Conservation (phyloP, 2,113 vertebrate genomes). For the Gopherus flavomarginatus region DNA sequence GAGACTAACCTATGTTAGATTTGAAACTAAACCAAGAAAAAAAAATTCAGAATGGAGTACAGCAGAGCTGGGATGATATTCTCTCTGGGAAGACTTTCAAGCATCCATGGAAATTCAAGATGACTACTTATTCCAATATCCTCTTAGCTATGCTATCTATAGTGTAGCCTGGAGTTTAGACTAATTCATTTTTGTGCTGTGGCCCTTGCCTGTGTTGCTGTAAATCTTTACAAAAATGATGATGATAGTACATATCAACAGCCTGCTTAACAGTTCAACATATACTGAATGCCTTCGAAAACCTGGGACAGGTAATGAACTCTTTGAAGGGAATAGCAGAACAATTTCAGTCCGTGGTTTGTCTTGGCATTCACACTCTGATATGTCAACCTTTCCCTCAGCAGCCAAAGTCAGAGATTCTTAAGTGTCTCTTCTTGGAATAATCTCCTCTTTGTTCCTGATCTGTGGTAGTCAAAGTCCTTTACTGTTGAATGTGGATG, state of each 20-base stretch:
- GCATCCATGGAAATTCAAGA: neutral
- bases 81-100: neutral
- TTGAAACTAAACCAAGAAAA: neutral
- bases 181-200: neutral
- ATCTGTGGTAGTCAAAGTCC: neutral
- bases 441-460: slow-evolving; percentile 9
- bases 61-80: neutral
- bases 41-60: neutral
- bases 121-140: neutral
- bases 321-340: neutral
- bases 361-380: slow-evolving; percentile 32
- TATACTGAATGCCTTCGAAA: slow-evolving; percentile 17
- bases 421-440: slow-evolving; percentile 35
- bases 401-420: slow-evolving; percentile 26
- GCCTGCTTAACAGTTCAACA: neutral
- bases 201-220: neutral
- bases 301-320: slow-evolving; percentile 13
- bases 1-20: neutral
- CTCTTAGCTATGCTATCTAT: neutral
- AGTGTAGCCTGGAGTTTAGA: neutral
- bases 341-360: slow-evolving; percentile 8
- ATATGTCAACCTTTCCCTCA: slow-evolving; percentile 3
- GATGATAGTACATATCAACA: neutral
- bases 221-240: neutral
- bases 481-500: neutral